phyloP scores from a whole-genome alignment of 2,888 invertebrate genomes.

The Acanthosoma haemorrhoidale region DNA sequence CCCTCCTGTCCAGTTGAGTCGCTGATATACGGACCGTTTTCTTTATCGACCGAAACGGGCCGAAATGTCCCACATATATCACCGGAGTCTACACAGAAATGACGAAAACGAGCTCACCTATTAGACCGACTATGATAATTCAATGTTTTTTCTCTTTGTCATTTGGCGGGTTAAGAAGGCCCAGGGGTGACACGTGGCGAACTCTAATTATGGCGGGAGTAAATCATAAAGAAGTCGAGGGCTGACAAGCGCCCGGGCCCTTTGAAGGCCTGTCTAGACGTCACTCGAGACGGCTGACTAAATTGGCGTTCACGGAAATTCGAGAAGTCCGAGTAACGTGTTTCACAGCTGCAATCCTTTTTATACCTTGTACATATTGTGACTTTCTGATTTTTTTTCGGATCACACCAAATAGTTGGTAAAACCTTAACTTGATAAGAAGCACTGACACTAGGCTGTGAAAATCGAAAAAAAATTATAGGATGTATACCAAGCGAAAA shows the following conservation, averaged over 20 bases:
- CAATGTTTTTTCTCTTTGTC: neutral
- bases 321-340: neutral
- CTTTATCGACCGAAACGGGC: constrained; percentile 1
- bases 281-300: neutral
- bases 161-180: constrained; percentile 2
- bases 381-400: too few relatives aligned
- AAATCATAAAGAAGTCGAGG: constrained; percentile 18
- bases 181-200: constrained; percentile 17
- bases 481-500: too few relatives aligned
- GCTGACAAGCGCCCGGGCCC: neutral
- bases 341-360: neutral
- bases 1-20: neutral
- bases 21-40: neutral
- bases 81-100: neutral
- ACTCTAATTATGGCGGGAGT: constrained; percentile 18
- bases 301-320: constrained; percentile 1
- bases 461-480: too few relatives aligned
- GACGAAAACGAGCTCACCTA: neutral
- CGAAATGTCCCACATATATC: neutral
- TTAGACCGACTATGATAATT: neutral
- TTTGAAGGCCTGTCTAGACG: constrained; percentile 6
- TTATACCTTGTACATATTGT: too few relatives aligned
- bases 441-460: too few relatives aligned
- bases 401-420: too few relatives aligned
- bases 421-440: too few relatives aligned